Base-by-base conservation (phyloP, 2,888 invertebrate genomes). In the Baronia brevicornis region DNA sequence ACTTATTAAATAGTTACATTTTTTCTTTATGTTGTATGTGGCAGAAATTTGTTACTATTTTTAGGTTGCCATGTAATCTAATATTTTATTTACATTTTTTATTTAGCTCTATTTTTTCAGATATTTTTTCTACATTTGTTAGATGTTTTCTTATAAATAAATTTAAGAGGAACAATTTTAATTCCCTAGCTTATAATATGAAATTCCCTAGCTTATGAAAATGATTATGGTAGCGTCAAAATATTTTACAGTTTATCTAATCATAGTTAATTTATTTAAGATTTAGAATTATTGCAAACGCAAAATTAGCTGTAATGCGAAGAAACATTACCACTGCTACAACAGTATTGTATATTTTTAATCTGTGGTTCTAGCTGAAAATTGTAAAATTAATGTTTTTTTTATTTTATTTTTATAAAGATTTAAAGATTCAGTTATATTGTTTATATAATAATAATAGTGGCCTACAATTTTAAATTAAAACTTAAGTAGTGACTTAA, bases 191-290 rank as follows among this genome's bases (percentile, higher is more conserved):
- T 19, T 10, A n/a, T n/a, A 24, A 26, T 17, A 18, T 9, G 7
- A 11, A 27, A 26, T n/a, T n/a, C n/a, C n/a, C n/a, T n/a, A n/a
- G n/a, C 35, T 36, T 36, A 36, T 30, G 35, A 36, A 4, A 10
- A 36, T 9, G 27, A 30, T 30, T 36, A 30, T 36, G 30, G 25
- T 32, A 36, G 25, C 7, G 1, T 14, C 11, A 18, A 9, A 20
- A 21, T 20, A 13, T 26, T 33, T 33, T 33, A 21, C 33, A 15
- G 21, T 20, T 25, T 27, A 19, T 5, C 6, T n/a, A n/a, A n/a
- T n/a, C n/a, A n/a, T 14, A 12, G 10, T 9, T 10, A 22, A 10
- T 27, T 3, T 10, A 21, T 7, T 15, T n/a, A n/a, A 21, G 15
- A 19, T 9, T 21, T 28, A n/a, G n/a, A 29, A 29, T 4, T 4